Evolutionary conservation across 2,797 vertebrate genomes (phyloP).

Genomic region (Pangasius macronema): DNA sequence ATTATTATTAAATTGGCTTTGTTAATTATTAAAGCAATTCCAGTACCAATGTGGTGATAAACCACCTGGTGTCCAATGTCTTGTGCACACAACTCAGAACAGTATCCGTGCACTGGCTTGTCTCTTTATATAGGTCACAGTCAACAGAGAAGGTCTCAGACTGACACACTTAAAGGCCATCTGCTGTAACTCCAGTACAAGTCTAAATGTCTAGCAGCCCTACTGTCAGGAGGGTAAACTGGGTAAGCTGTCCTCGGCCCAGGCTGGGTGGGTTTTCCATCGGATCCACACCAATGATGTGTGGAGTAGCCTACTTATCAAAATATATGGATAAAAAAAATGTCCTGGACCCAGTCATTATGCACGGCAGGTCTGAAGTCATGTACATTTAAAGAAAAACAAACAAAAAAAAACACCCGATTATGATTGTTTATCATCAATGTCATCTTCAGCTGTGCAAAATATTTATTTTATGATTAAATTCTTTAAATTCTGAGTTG

Average conservation of each 20-base stretch:
- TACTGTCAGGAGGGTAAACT: no score
- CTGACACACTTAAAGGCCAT: not conserved
- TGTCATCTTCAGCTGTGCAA: not conserved
- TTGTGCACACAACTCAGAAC: not conserved
- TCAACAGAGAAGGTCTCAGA: not conserved
- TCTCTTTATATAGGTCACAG: constrained; percentile 13
- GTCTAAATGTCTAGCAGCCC: not conserved
- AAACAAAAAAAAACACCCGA: not conserved
- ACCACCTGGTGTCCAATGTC: not conserved
- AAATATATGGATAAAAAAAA: not conserved
- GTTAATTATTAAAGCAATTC: constrained; percentile 9
- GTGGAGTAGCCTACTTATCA: not conserved
- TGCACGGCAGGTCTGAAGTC: not conserved
- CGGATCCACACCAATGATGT: not conserved
- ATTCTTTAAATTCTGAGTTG: not conserved
- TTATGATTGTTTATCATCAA: not conserved
- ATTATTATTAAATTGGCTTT: not conserved
- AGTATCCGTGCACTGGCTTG: not conserved
- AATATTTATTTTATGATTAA: not conserved
- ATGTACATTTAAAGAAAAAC: not conserved
- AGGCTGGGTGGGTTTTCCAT: not conserved
- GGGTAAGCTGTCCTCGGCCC: not conserved
- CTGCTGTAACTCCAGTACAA: not conserved
- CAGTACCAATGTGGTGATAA: not conserved
- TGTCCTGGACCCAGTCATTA: not conserved